These are phyloP conservation scores for Pterois miles DNA, from an alignment of 2,797 vertebrate genomes.

Conservation along the genomic window DNA sequence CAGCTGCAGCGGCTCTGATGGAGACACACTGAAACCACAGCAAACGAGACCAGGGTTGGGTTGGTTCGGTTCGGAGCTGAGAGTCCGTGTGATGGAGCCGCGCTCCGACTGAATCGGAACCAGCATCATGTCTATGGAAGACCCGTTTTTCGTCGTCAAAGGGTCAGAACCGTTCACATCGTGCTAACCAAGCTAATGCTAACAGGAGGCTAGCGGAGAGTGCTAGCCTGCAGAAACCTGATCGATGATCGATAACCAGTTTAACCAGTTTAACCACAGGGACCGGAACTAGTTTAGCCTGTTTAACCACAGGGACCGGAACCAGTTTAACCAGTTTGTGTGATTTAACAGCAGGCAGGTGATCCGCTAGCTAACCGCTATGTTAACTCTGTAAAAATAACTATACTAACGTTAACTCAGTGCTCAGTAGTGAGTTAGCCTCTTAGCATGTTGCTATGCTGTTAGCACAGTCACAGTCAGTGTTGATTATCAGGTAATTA, in stretches of 20 bases:
- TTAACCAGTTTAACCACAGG: no score
- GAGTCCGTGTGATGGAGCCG: constrained; percentile 36
- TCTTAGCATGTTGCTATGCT: not conserved
- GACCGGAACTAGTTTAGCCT: no score
- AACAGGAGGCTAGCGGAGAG: not conserved
- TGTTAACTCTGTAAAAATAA: no score
- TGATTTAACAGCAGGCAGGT: not conserved
- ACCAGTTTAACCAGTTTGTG: not conserved
- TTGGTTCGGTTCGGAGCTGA: not conserved
- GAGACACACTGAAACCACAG: not conserved
- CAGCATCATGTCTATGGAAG: constrained; percentile 94
- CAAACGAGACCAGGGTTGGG: not conserved
- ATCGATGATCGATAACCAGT: not conserved
- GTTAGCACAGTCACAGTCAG: not conserved
- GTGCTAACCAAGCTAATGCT: constrained; percentile 13
- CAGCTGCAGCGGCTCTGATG: not conserved
- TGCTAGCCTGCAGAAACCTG: not conserved
- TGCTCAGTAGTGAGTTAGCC: not conserved
- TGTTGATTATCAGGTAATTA: no score
- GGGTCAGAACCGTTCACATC: constrained; percentile 83
- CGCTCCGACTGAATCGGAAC: constrained; percentile 38
- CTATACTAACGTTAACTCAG: not conserved
- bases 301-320: not conserved
- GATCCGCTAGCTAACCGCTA: not conserved
- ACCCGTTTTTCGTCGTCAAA: constrained; percentile 98